Evolutionary conservation across 2,113 vertebrate genomes (phyloP).

Genomic region (Alces alces): DNA sequence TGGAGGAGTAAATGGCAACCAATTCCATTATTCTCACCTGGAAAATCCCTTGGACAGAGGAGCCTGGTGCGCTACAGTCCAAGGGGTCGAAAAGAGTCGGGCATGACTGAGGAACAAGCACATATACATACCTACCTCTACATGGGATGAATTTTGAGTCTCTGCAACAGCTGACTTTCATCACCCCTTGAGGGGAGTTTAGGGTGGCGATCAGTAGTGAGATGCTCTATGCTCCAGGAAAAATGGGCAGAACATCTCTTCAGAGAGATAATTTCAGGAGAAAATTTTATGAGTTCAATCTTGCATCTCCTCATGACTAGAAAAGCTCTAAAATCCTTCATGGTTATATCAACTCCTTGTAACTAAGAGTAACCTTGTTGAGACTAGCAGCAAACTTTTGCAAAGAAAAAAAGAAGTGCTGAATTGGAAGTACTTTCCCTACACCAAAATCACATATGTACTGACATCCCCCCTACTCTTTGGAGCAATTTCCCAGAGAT

Average conservation of each 20-base stretch:
- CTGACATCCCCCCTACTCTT: neutral
- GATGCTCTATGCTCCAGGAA: neutral
- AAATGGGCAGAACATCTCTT: neutral
- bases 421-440: neutral
- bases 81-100: neutral
- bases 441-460: neutral
- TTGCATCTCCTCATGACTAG: neutral
- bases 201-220: neutral
- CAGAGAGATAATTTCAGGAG: neutral
- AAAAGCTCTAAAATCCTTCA: neutral
- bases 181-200: neutral
- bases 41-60: neutral
- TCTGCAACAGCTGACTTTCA: neutral
- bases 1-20: neutral
- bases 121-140: neutral
- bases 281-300: neutral
- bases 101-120: neutral
- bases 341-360: neutral
- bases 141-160: neutral
- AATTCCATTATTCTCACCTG: neutral
- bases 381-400: neutral
- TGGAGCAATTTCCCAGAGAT: neutral
- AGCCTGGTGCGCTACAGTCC: neutral
- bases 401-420: neutral
- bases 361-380: neutral